Evolutionary conservation across 2,888 invertebrate genomes (phyloP), one percentile per base, ranked within the genome.

Genomic region (Trypoxylon attenuatum): DNA sequence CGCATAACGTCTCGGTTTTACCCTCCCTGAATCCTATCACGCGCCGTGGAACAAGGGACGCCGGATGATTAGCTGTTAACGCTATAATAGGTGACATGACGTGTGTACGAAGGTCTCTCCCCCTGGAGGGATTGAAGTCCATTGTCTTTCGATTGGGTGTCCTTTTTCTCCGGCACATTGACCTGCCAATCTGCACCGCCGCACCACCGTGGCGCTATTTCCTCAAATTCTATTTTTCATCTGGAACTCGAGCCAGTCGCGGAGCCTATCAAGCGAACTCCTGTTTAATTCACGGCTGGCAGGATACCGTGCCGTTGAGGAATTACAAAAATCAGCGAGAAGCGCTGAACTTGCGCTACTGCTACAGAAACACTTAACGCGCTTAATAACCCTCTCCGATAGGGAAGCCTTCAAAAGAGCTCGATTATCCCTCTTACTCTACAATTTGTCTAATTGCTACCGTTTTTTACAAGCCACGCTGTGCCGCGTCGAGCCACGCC

Each of bases 11-110:
- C 27, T 16, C 52, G 27, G 19, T 50, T 52, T 58, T 19, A 60
- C 47, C 58, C 69, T 58, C 52, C 25, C 33, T 23, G 21, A 42
- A 57, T 60, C 46, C 46, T 56, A 61, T 69, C 56, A 64, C 60
- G 18, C 41, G 46, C 13, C n/a, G 13, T 47, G 42, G 52, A 66
- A 70, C 67, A 59, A 73, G 74, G 72, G 76, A 62, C 49, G 52
- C 46, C 38, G 29, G 63, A 64, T 79, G 79, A 81, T 81, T 80
- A 79, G 79, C 79, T 74, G 76, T 79, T 81, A 81, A 81, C 78
- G 65, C 69, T 63, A 80, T 81, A 81, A 81, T 80, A 71, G 79
- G 42, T 64, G 74, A 68, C 73, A 69, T 69, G 79, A 73, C 69
- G 73, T 72, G 73, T 76, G 66, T 71, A 74, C 58, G 69, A 60